A percentile compares a stretch with the other conserved stretches of the same genome.
These are phyloP conservation scores for Rhynchotus rufescens DNA, from an alignment of 2,797 vertebrate species.

Conservation along the genomic window DNA sequence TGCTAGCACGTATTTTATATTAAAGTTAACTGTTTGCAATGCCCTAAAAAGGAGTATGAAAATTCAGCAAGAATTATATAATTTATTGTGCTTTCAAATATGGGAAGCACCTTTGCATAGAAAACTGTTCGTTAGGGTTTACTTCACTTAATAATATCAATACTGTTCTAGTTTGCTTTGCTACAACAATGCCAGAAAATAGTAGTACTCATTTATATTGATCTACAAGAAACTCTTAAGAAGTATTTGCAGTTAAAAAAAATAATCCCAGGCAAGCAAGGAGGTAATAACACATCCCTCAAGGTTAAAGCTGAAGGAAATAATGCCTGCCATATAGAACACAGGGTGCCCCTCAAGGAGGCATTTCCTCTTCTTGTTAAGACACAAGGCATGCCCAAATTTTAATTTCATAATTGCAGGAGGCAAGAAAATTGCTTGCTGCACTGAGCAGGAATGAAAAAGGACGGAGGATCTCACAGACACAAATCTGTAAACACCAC, in stretches of 20 bases:
- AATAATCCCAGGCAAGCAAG: background rate
- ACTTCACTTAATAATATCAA: background rate
- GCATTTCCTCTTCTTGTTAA: background rate
- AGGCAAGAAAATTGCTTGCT: background rate
- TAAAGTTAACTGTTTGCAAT: background rate
- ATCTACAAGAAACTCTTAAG: background rate
- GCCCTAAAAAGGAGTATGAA: background rate
- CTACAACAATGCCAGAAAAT: slow-evolving; percentile 14
- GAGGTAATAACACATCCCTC: background rate
- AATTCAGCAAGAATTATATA: background rate
- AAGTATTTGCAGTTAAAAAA: background rate
- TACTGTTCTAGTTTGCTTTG: slow-evolving; percentile 1
- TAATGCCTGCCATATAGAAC: background rate
- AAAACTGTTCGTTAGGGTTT: slow-evolving; percentile 6
- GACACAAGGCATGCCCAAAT: background rate
- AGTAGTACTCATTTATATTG: background rate
- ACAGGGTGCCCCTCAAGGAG: background rate
- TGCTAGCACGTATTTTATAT: background rate
- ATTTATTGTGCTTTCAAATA: background rate
- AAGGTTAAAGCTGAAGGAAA: background rate
- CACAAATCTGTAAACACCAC: background rate
- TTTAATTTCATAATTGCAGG: slow-evolving; percentile 3
- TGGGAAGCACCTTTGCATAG: background rate
- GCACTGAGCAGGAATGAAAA: background rate
- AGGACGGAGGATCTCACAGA: background rate